A percentile compares a stretch with the other conserved stretches of the same genome.
Conservation (phyloP, 2,888 invertebrate species). For the Parnassius mnemosyne region DNA sequence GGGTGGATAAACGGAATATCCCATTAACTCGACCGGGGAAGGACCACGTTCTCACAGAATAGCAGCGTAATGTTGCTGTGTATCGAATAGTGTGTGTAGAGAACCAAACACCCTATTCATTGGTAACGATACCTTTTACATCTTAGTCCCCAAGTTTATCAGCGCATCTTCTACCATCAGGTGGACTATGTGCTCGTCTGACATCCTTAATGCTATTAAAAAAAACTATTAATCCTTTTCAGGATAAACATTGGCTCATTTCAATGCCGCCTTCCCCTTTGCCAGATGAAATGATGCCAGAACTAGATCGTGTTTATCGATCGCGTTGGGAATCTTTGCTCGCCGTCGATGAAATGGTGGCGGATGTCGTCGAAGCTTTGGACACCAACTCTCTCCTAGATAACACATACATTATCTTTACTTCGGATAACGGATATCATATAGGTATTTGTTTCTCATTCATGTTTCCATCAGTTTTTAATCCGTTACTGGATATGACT, state of each 20-base stretch:
- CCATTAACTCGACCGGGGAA: too few relatives aligned
- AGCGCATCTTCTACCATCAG: too few relatives aligned
- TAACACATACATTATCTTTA: slow-evolving; percentile 90
- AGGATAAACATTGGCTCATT: slow-evolving; percentile 94
- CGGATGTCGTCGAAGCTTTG: slow-evolving; percentile 81
- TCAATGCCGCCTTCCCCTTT: slow-evolving; percentile 84
- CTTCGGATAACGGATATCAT: slow-evolving; percentile 96
- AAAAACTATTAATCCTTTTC: too few relatives aligned
- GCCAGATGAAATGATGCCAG: slow-evolving; percentile 76
- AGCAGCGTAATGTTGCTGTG: too few relatives aligned
- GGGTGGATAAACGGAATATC: too few relatives aligned
- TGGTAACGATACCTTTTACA: too few relatives aligned
- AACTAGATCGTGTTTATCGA: slow-evolving; percentile 86
- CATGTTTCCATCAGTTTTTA: background rate
- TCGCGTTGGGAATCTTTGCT: slow-evolving; percentile 89
- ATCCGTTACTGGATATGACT: background rate
- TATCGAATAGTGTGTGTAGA: too few relatives aligned
- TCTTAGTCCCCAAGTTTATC: too few relatives aligned
- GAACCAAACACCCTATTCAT: too few relatives aligned
- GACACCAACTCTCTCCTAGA: slow-evolving; percentile 77
- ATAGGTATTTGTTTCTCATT: slow-evolving; percentile 78
- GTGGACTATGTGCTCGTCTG: too few relatives aligned
- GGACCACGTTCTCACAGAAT: too few relatives aligned
- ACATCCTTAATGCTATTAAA: too few relatives aligned
- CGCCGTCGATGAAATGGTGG: slow-evolving; percentile 93